These are phyloP conservation scores for Pammene aurita DNA, from an alignment of 2,888 invertebrate species.

Conservation along the genomic window DNA sequence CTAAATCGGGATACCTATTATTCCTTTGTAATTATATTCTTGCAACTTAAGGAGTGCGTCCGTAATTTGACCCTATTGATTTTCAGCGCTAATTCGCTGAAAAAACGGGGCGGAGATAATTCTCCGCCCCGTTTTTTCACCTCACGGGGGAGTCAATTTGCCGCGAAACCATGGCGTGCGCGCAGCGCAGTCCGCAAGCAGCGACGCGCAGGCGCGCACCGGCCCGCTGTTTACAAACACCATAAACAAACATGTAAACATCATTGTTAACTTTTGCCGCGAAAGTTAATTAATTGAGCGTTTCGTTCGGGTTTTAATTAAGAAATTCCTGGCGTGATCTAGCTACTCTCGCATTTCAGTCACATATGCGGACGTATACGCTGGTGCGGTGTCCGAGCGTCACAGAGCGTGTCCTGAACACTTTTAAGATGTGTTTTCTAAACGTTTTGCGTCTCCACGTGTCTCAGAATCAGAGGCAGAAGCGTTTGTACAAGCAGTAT, in stretches of 20 bases:
- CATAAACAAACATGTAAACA: conserved; percentile 45
- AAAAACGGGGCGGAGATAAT: conserved; percentile 76
- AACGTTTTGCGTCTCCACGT: conserved; percentile 83
- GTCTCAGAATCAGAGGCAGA: conserved; percentile 78
- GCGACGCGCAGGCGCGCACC: conserved; percentile 64
- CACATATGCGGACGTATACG: conserved; percentile 69
- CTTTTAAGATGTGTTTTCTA: conserved; percentile 81
- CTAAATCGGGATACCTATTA: no score
- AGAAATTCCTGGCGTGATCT: conserved; percentile 57
- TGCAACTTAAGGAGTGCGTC: conserved; percentile 46
- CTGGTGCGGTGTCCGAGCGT: conserved; percentile 58
- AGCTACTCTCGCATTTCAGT: conserved; percentile 57
- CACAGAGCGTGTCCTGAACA: conserved; percentile 53
- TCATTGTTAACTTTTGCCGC: conserved; percentile 73
- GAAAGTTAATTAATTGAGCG: conserved; percentile 71
- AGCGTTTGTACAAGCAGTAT: conserved; percentile 78
- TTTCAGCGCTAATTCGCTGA: conserved; percentile 73
- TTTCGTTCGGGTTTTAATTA: conserved; percentile 45
- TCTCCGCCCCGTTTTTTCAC: conserved; percentile 73
- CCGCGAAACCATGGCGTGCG: conserved; percentile 66
- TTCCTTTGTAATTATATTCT: neutral
- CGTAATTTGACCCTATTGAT: conserved; percentile 67
- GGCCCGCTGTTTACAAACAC: conserved; percentile 47
- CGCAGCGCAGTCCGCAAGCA: conserved; percentile 67
- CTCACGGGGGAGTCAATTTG: conserved; percentile 74